Evolutionary conservation across 1,140 invertebrate species (phyloP), one percentile per base, ranked within the genome.

Genomic region (Yoshiicerus persimilis): DNA sequence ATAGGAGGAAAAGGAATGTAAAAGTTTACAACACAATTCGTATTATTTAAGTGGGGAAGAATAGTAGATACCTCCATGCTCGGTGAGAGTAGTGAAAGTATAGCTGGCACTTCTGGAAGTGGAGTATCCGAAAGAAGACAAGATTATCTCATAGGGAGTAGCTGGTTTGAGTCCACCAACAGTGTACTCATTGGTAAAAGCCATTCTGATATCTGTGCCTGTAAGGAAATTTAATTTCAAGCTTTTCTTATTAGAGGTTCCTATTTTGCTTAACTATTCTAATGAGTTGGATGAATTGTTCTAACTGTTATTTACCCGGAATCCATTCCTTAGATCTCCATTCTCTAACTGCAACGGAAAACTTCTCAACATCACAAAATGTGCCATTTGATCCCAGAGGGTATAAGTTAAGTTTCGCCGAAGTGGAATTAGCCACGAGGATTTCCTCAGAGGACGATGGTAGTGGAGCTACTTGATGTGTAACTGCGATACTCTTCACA

Each of bases 91-190:
- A 1, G 86, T 87, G 47, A 90, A 90, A 41, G 66, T 77, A 32
- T 85, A 89, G 20, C 64, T 86, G 23, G 89, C 84, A 25, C 64
- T 86, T 62, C 38, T 87, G 77, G 88, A 89, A 34, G 66, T 70
- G 6, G 89, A 88, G 47, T 88, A 86, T 13, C 88, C 88, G 88
- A 88, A 90, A 27, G 87, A 66, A 25, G 89, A 86, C n/a, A 90
- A 13, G 47, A 84, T n/a, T 36, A 90, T 84, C 62, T 89, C 88
- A 62, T 90, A 90, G n/a, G 88, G 70, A 20, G 89, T 90, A 1
- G 88, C 56, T 38, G 84, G 62, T 39, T 88, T 87, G n/a, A 90
- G 75, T 16, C 84, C 88, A 27, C 36, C 66, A 38, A 90, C 85
- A 10, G 23, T 56, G 62, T 89, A 86, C 64, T 90, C 89, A 83